Percentiles rank a stretch among this genome's conserved stretches.
Evolutionary conservation across 1,140 invertebrate species (phyloP).

Genomic region (Pollicipes pollicipes): DNA sequence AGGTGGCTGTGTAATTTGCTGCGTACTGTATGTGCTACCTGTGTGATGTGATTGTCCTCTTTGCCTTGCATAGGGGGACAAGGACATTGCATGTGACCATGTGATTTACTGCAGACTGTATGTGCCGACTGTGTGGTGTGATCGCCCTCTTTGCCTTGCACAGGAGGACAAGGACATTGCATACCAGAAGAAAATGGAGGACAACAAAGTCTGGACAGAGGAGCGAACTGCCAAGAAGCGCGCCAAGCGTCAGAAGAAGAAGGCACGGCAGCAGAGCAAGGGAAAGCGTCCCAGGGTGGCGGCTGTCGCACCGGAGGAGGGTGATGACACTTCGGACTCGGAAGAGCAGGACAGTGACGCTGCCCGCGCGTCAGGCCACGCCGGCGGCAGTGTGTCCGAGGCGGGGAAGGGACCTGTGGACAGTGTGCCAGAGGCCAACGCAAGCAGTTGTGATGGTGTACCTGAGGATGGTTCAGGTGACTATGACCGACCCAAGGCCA

Average conservation of each 20-base stretch:
- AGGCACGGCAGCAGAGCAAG: constrained; percentile 34
- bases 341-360: constrained; percentile 47
- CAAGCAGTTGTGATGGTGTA: no score
- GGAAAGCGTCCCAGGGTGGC: constrained; percentile 34
- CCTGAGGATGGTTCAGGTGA: no score
- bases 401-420: no score
- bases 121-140: neutral
- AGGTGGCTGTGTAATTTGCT: no score
- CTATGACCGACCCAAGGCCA: no score
- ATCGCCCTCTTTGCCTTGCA: constrained; percentile 19
- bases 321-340: constrained; percentile 91
- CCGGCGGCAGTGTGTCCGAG: no score
- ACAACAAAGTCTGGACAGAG: constrained; percentile 55
- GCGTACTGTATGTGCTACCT: constrained; percentile 10
- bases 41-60: constrained; percentile 3
- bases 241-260: constrained; percentile 60
- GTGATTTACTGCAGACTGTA: neutral
- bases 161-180: constrained; percentile 62
- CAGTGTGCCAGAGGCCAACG: no score
- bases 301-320: constrained; percentile 95
- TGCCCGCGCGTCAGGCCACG: no score
- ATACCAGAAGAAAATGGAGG: constrained; percentile 60
- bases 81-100: neutral
- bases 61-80: constrained; percentile 1
- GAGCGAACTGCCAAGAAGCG: constrained; percentile 66